Percentiles rank a stretch among this genome's conserved stretches.
These are phyloP conservation scores for Heliconius aoede DNA, from an alignment of 2,888 invertebrate species.

Conservation along the genomic window DNA sequence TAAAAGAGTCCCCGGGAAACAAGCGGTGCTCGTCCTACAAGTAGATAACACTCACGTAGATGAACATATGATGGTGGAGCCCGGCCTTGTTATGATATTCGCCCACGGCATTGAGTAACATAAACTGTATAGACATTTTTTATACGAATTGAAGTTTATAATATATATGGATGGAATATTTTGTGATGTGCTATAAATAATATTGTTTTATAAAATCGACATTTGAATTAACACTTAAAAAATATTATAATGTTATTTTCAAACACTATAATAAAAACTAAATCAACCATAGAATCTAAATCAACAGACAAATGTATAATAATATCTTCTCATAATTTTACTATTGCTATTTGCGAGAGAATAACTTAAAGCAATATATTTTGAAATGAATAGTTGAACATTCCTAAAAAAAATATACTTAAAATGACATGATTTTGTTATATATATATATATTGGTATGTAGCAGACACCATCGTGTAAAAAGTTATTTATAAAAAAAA, in stretches of 20 bases:
- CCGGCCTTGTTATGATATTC: conserved; percentile 98
- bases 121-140: conserved; percentile 7
- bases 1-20: conserved; percentile 96
- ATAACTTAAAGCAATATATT: conserved; percentile 30
- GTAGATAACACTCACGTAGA: conserved; percentile 98
- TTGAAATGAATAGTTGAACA: conserved; percentile 41
- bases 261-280: conserved; percentile 12
- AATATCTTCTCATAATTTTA: not conserved
- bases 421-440: conserved; percentile 16
- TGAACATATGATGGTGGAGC: conserved; percentile 97
- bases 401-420: conserved; percentile 40
- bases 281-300: not conserved
- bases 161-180: conserved; percentile 4
- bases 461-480: conserved; percentile 4
- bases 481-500: not conserved
- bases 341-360: not conserved
- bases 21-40: conserved; percentile 96
- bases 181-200: conserved; percentile 20
- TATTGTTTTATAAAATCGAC: conserved; percentile 3
- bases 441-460: conserved; percentile 21
- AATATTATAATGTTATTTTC: conserved; percentile 7
- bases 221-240: conserved; percentile 6
- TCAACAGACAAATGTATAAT: conserved; percentile 42
- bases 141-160: conserved; percentile 19
- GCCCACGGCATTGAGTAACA: conserved; percentile 95